phyloP scores from a whole-genome alignment of 2,113 vertebrate species.

The Scomber japonicus region DNA sequence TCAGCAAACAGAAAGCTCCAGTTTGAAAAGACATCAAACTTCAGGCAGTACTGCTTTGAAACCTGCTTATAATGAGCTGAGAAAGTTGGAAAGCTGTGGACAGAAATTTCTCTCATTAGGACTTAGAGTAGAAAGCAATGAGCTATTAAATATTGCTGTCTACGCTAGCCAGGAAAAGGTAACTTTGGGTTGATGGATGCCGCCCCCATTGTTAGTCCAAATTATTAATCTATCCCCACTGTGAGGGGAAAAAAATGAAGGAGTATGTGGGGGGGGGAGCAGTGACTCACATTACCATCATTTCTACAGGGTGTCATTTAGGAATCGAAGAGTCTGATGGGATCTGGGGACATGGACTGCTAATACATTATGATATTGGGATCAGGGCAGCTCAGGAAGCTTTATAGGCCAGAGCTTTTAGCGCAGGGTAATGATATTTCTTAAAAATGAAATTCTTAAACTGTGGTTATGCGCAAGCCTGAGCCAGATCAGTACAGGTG shows the following conservation, averaged over 20 bases:
- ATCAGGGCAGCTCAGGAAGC: background rate
- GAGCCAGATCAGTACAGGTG: background rate
- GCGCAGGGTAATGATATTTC: too few species aligned
- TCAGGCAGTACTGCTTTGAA: constrained; percentile 38
- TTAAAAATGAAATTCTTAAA: too few species aligned
- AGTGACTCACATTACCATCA: constrained; percentile 1
- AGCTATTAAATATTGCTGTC: constrained; percentile 46
- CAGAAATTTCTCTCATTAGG: constrained; percentile 43
- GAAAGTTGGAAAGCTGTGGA: constrained; percentile 26
- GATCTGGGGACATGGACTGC: background rate
- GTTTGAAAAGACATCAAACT: constrained; percentile 45
- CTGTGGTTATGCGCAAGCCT: too few species aligned
- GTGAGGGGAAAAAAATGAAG: background rate
- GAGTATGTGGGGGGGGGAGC: background rate
- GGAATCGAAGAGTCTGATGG: background rate
- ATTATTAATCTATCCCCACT: constrained; percentile 21
- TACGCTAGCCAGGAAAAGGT: constrained; percentile 6
- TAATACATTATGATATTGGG: background rate
- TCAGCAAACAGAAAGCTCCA: constrained; percentile 24
- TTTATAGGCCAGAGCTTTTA: too few species aligned
- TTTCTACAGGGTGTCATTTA: background rate
- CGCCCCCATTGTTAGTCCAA: constrained; percentile 11
- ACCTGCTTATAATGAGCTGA: constrained; percentile 46
- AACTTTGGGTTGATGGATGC: constrained; percentile 27
- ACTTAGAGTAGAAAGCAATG: constrained; percentile 40